Percentiles rank a stretch among this genome's conserved stretches.
Conservation (phyloP, 2,888 invertebrate genomes). For the Acleris emargana region DNA sequence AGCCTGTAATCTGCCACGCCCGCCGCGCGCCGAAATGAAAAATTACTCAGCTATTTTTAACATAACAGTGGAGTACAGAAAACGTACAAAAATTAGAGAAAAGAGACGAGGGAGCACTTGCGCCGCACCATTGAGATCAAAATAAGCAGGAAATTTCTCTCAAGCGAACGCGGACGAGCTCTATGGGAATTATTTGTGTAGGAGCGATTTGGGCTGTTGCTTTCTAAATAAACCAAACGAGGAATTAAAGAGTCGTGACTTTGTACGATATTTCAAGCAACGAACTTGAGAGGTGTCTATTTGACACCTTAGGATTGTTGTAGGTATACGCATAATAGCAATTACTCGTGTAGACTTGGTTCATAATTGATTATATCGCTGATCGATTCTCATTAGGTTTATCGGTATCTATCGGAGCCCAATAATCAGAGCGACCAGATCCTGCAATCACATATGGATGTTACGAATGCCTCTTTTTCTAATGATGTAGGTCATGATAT, state of each 20-base stretch:
- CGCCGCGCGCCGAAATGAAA: slow-evolving; percentile 81
- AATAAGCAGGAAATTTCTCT: slow-evolving; percentile 81
- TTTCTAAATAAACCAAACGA: slow-evolving; percentile 78
- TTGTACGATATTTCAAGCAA: slow-evolving; percentile 54
- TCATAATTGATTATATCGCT: no score
- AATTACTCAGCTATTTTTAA: slow-evolving; percentile 82
- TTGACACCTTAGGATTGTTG: no score
- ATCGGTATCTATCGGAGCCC: no score
- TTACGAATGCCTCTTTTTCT: no score
- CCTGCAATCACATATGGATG: no score
- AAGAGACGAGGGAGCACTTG: slow-evolving; percentile 80
- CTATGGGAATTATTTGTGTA: slow-evolving; percentile 76
- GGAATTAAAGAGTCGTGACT: slow-evolving; percentile 66
- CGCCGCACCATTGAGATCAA: slow-evolving; percentile 82
- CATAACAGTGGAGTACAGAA: slow-evolving; percentile 77
- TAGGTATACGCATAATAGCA: no score
- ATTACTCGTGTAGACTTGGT: no score
- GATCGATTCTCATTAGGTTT: no score
- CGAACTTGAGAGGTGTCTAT: slow-evolving; percentile 39
- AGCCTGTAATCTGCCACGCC: slow-evolving; percentile 82
- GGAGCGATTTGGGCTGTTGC: slow-evolving; percentile 76
- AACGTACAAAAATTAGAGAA: slow-evolving; percentile 83
- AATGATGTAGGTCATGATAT: no score
- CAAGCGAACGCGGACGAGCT: slow-evolving; percentile 59
- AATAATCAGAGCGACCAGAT: no score